A percentile compares a stretch with the other conserved stretches of the same genome.
phyloP scores from a whole-genome alignment of 2,888 invertebrate genomes.

The Mamestra brassicae region DNA sequence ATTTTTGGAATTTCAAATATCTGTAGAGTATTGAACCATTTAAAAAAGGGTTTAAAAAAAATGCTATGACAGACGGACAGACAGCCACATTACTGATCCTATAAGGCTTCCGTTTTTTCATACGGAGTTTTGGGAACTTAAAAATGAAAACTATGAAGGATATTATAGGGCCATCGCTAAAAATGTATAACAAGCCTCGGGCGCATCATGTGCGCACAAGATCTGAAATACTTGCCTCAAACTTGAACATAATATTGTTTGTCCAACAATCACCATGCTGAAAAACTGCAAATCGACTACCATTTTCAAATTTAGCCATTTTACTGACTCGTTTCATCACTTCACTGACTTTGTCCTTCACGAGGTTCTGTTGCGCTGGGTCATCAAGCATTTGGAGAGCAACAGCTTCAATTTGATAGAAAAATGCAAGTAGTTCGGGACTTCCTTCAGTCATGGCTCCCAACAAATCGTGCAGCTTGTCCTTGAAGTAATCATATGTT shows the following conservation, averaged over 20 bases:
- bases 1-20: not conserved
- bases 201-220: not conserved
- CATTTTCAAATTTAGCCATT: conserved; percentile 53
- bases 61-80: no score
- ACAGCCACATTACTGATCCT: no score
- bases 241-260: conserved; percentile 76
- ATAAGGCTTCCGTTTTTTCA: no score
- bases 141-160: no score
- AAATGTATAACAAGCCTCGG: no score
- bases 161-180: no score
- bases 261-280: conserved; percentile 79
- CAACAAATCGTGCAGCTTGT: conserved; percentile 63
- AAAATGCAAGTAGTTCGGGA: conserved; percentile 11
- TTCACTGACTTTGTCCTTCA: conserved; percentile 58
- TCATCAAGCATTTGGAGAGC: conserved; percentile 60
- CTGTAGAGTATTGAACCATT: no score
- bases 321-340: conserved; percentile 28
- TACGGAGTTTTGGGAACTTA: no score
- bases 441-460: not conserved
- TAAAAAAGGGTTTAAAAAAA: no score
- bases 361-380: conserved; percentile 61
- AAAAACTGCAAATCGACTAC: conserved; percentile 70
- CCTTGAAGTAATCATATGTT: conserved; percentile 58
- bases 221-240: conserved; percentile 64
- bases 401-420: conserved; percentile 54